Base-by-base conservation (phyloP, 2,888 invertebrate species). In the Dryomyza anilis region DNA sequence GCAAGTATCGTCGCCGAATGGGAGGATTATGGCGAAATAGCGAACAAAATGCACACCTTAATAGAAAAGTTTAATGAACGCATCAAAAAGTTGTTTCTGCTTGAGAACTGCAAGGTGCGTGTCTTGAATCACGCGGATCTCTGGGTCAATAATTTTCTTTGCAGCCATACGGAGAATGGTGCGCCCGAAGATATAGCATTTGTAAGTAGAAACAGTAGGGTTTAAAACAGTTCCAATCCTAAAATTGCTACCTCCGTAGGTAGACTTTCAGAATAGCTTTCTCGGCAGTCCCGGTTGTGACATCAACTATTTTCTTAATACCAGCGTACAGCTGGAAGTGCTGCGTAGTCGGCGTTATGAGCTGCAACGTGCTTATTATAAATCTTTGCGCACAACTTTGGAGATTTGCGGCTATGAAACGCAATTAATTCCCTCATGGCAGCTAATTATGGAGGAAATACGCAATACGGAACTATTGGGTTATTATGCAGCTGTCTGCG, bases 121-220 rank as follows among this genome's bases (percentile, higher is more conserved):
- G 85, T 85, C 2, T 74, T 86, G 14, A 83, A 81, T 58, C 86
- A 86, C 67, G 86, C 85, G 1, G 86, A 86, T 75, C 73, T 85
- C 3, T 86, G 86, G 86, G 70, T 84, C 0, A 86, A 86, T 67
- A 86, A 85, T 72, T 56, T 69, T n/a, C 76, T 85, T 68, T 85
- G 84, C 67, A 79, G 80, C 45, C 84, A 85, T 67, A 71, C 80
- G 45, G 7, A 33, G 6, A 55, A 53, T 10, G 43, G 53, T 10
- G 43, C 55, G 14, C 63, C 72, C 2, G 46, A 64, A 1, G 72
- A 70, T 60, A 70, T 70, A 1, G 48, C 76, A 5, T 69, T 79
- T 43, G 80, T 79, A 58, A 73, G 78, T 73, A 23, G 5, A 23
- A 52, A 33, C 21, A n/a, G 0, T 29, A 5, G 21, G 3, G 10